Percentiles rank a stretch among this genome's conserved stretches.
Conservation (phyloP, 2,888 invertebrate genomes). For the Thecophora atra region DNA sequence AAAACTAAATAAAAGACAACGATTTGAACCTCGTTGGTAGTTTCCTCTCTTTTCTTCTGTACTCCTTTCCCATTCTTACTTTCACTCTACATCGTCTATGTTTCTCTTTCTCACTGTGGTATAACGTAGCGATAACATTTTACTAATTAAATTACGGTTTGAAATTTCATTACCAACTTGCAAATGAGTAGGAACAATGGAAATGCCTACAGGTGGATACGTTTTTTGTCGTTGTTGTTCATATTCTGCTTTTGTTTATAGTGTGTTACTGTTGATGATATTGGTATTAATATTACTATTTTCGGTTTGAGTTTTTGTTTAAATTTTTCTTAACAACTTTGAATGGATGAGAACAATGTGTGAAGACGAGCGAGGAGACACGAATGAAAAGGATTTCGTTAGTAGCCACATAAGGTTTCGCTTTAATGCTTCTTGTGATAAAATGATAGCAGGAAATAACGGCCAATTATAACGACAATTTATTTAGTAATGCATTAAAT, state of each 20-base stretch:
- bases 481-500: too few relatives aligned
- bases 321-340: too few relatives aligned
- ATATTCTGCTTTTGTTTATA: not conserved
- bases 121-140: not conserved
- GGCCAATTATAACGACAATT: too few relatives aligned
- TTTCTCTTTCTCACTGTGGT: not conserved
- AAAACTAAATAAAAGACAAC: not conserved
- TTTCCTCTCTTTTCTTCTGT: not conserved
- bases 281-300: not conserved
- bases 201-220: constrained; percentile 8
- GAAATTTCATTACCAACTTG: constrained; percentile 23
- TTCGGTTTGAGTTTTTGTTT: not conserved
- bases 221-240: constrained; percentile 16
- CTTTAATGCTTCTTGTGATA: too few relatives aligned
- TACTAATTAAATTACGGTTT: constrained; percentile 5
- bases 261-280: not conserved
- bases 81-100: not conserved
- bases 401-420: too few relatives aligned
- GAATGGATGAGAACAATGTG: too few relatives aligned
- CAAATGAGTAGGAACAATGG: constrained; percentile 13
- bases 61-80: not conserved
- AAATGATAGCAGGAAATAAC: too few relatives aligned
- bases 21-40: not conserved
- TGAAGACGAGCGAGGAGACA: too few relatives aligned
- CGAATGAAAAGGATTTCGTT: too few relatives aligned